Evolutionary conservation across 2,113 vertebrate genomes (phyloP), one percentile per base, ranked within the genome.

Genomic region (Leptobrachium leishanense): DNA sequence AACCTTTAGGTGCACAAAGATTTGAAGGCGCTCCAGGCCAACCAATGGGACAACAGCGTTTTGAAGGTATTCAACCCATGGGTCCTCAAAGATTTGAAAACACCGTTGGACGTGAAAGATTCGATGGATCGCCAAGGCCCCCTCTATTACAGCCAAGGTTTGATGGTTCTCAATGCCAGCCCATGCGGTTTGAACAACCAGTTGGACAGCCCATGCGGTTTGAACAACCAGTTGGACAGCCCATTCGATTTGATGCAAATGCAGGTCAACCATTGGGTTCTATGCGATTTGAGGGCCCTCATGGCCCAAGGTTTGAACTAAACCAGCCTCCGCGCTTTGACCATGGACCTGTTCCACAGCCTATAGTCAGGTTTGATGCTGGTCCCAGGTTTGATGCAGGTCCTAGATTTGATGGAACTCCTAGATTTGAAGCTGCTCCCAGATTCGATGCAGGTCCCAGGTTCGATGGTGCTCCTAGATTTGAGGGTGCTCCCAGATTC

Each of bases 21-120:
- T 92, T 91, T n/a, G 89, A 92, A 1, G 84, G 85, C 1, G 79
- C 85, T 0, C 81, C 82, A 2, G 83, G 86, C 7, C 85, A 88
- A 57, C 85, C 83, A 50, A 31, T 59, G 42, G 75, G 41, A 3
- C 93, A 92, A 7, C 87, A 91, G 0, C 89, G 89, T 72, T 97
- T 96, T 82, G 95, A 95, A 31, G 91, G 93, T 10, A 91, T 95
- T 31, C 96, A 95, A 15, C 93, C 91, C 15, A 15, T 63, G n/a
- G 90, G 90, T 57, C 89, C 90, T 31, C 88, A 90, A 62, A 91
- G 94, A 54, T 91, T 95, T 81, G 94, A 95, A 66, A 90, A 90
- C 1, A 55, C 20, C 0, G 40, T 66, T 64, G 90, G 86, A 2
- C 82, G 84, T 0, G 82, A 69, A 1, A 85, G 89, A 77, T 97